Conservation (phyloP, 2,888 invertebrate genomes). For the Lamellibrachia satsuma region DNA sequence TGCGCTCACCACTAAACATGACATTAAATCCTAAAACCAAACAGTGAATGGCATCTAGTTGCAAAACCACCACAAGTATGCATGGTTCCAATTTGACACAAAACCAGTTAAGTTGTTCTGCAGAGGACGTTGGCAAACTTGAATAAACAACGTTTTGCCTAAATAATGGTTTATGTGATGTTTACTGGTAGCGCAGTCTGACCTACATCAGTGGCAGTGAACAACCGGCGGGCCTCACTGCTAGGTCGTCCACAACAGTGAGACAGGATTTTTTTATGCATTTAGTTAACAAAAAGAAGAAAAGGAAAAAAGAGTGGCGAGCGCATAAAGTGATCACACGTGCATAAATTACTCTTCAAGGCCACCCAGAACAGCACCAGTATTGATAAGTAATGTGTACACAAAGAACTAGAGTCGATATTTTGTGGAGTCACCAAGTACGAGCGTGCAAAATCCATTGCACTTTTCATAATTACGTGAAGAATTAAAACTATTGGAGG, state of each 20-base stretch:
- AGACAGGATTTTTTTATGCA: neutral
- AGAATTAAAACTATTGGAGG: neutral
- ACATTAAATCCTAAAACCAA: too few species aligned
- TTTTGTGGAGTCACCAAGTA: neutral
- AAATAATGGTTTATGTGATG: too few species aligned
- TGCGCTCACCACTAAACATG: too few species aligned
- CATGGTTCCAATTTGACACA: too few species aligned
- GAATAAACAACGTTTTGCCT: too few species aligned
- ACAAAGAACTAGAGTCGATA: neutral
- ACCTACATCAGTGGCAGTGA: too few species aligned
- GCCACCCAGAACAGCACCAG: neutral
- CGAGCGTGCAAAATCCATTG: neutral
- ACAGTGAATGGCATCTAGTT: too few species aligned
- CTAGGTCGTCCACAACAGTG: neutral
- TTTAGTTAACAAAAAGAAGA: neutral
- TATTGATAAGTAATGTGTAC: neutral
- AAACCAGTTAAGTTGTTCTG: too few species aligned
- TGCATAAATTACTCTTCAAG: conserved; percentile 12
- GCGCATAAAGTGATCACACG: neutral
- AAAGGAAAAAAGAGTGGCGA: neutral
- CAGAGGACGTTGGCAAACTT: too few species aligned
- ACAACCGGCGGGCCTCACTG: too few species aligned
- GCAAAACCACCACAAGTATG: too few species aligned
- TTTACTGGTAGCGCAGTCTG: too few species aligned
- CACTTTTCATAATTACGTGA: neutral